Base-by-base conservation (phyloP, 2,113 vertebrate genomes). In the Scatophagus argus region DNA sequence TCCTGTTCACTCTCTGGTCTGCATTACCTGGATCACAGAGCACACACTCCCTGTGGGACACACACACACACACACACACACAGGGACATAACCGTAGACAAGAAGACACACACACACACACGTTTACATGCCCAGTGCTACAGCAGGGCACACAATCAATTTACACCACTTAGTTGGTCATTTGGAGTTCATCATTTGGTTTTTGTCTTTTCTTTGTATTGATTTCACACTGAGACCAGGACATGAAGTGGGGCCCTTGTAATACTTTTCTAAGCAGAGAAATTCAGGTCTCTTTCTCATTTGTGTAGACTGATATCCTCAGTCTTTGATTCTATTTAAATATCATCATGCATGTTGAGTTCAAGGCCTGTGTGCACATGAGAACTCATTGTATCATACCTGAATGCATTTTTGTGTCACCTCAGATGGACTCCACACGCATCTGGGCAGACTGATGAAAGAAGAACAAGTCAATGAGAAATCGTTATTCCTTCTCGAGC, bases 21-120 rank as follows among this genome's bases (percentile, higher is more conserved):
- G 80, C 81, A 94, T 95, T 94, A 94, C 90, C 92, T 92, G 94
- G 91, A 94, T 93, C 93, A 94, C 89, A 86, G 92, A 93, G 85
- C 93, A 92, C 89, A 89, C 87, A 78, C 73, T 92, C 92, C 93
- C 91, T 4, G 51, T 82, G 88, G 91, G 87, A 31, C 64, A 13
- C 31, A 63, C 79, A 59, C 59, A 75, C 52, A 62, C 59, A 71
- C 60, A 73, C 27, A 62, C 29, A 41, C 43, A 43, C 39, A 59
- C 25, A 5, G 25, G 2, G 12, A 29, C 49, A 52, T 52, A 52
- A 29, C 49, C 49, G 29, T 52, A 29, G 49, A 68, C 46, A 77
- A 52, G 5, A 25, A 14, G 11, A 47, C 63, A 44, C 19, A 38
- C 58, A 60, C 12, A 58, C 58, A 17, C 44, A 62, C 75, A 72